Evolutionary conservation across 2,888 invertebrate species (phyloP).

Genomic region (Polylopha cassiicola): DNA sequence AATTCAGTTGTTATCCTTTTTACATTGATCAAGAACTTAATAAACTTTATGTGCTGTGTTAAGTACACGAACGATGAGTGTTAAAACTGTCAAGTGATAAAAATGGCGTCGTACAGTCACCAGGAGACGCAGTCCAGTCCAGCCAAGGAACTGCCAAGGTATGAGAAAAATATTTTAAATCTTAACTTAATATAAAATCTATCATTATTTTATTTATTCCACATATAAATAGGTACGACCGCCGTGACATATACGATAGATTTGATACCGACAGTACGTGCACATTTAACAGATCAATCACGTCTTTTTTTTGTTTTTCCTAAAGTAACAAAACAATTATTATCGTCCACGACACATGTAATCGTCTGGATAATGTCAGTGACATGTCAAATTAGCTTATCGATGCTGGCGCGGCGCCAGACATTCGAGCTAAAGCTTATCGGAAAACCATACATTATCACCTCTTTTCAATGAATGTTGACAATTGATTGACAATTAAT

Average conservation of each 20-base stretch:
- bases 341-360: too few species aligned
- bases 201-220: slow-evolving; percentile 14
- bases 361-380: too few species aligned
- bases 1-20: too few species aligned
- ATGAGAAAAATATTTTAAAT: slow-evolving; percentile 29
- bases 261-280: too few species aligned
- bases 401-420: slow-evolving; percentile 16
- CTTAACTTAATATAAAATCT: slow-evolving; percentile 6
- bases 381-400: slow-evolving; percentile 31
- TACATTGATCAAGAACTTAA: too few species aligned
- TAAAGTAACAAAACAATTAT: too few species aligned
- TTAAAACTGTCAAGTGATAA: slow-evolving; percentile 35
- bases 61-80: slow-evolving; percentile 40
- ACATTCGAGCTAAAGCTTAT: slow-evolving; percentile 5
- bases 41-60: slow-evolving; percentile 28
- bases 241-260: too few species aligned
- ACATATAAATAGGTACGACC: too few species aligned
- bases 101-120: slow-evolving; percentile 57
- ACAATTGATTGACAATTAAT: slow-evolving; percentile 9
- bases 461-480: slow-evolving; percentile 3
- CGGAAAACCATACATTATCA: slow-evolving; percentile 1
- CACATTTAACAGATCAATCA: too few species aligned
- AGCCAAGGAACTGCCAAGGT: slow-evolving; percentile 61
- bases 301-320: too few species aligned
- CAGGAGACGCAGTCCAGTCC: slow-evolving; percentile 65